A percentile compares a stretch with the other conserved stretches of the same genome.
Evolutionary conservation across 2,888 invertebrate genomes (phyloP).

Genomic region (Epinotia ramella): DNA sequence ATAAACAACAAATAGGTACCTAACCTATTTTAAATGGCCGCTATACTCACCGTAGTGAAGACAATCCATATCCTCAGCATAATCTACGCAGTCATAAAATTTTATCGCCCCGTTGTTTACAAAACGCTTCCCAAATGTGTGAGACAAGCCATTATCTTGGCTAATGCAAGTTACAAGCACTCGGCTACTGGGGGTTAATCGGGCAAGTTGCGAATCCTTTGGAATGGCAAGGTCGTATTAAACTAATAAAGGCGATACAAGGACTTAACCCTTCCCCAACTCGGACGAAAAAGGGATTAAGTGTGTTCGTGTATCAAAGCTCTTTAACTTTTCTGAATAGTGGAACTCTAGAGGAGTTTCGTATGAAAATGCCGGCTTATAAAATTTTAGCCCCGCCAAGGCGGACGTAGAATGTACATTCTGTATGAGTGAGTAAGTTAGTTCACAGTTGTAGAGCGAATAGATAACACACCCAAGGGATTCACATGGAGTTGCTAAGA

Average conservation of each 20-base stretch:
- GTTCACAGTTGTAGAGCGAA: neutral
- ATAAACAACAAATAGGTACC: constrained; percentile 8
- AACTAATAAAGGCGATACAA: constrained; percentile 60
- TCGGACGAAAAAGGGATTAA: neutral
- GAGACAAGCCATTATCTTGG: constrained; percentile 56
- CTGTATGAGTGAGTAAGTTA: constrained; percentile 14
- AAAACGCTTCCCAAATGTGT: constrained; percentile 52
- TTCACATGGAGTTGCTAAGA: too few species aligned
- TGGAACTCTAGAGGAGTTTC: constrained; percentile 46
- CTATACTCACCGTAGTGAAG: neutral
- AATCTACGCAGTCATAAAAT: constrained; percentile 34
- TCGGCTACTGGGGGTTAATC: constrained; percentile 59
- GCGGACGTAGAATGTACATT: constrained; percentile 34
- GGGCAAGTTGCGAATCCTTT: constrained; percentile 59
- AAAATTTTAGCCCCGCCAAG: constrained; percentile 49
- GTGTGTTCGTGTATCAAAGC: neutral
- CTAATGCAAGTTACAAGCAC: constrained; percentile 63
- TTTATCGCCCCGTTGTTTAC: constrained; percentile 38
- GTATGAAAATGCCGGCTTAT: constrained; percentile 57
- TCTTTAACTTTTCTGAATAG: neutral
- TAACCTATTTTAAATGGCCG: neutral
- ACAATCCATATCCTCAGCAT: constrained; percentile 17
- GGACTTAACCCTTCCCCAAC: constrained; percentile 50
- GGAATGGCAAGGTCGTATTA: constrained; percentile 52
- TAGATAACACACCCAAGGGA: neutral